Evolutionary conservation across 2,888 invertebrate genomes (phyloP), one percentile per base, ranked within the genome.

Genomic region (Atrina japonica): DNA sequence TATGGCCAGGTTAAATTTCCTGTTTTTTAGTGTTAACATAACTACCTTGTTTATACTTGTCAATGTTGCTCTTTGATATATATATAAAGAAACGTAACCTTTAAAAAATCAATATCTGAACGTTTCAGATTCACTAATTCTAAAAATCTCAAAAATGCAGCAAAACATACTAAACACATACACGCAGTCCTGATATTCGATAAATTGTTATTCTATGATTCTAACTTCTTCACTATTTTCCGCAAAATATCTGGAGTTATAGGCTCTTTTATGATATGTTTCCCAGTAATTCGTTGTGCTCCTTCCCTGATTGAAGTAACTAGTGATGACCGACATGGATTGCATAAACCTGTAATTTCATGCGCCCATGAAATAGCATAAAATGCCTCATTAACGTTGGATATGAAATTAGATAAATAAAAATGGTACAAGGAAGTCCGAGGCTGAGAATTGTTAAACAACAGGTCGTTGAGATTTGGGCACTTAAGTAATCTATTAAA

Each of bases 341-440:
- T 27, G 2, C 18, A 6, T 35, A 29, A 67, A 21, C 67, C 67
- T 5, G 72, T 30, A 53, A 64, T 35, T 23, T 55, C 43, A 23
- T 73, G 72, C 6, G 59, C 64, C 58, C 59, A 68, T 7, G 45
- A 47, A 49, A 73, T 68, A 11, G 64, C 45, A 49, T 73, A 68
- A 60, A 66, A 56, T 14, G 58, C 66, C 30, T 59, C 49, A 49
- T 69, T 52, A 18, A 69, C 29, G 40, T 65, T 53, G n/a, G 1
- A 58, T 56, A 45, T n/a, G 3, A 0, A 53, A 14, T 65, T 55
- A 5, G 14, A 43, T 18, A 59, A 61, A 61, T 63, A 21, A n/a
- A 64, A 53, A n/a, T 53, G 23, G 21, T 45, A 63, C 21, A 68
- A 41, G 21, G 69, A 40, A 25, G 14, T 70, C 64, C 9, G 60